Percentiles rank a stretch among this genome's conserved stretches.
These are phyloP conservation scores for Heliconius aoede DNA, from an alignment of 2,888 invertebrate species.

Conservation along the genomic window DNA sequence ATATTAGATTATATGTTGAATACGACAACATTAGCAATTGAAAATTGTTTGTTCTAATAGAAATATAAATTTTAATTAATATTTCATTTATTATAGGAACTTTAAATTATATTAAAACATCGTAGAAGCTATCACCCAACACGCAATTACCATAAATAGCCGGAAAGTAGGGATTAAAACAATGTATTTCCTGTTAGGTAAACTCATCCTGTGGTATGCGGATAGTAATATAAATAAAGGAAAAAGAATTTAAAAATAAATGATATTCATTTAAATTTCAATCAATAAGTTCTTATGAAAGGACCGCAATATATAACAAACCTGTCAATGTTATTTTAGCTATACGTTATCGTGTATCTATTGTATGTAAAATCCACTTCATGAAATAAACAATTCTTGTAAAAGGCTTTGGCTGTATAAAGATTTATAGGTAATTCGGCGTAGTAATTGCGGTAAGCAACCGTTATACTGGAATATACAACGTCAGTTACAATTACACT, in stretches of 20 bases:
- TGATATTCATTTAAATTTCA: background rate
- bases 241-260: too few species aligned
- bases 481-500: slow-evolving; percentile 5
- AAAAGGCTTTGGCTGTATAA: background rate
- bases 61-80: too few species aligned
- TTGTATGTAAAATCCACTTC: slow-evolving; percentile 9
- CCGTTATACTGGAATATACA: slow-evolving; percentile 7
- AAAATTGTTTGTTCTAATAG: background rate
- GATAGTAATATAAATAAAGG: too few species aligned
- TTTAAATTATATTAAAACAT: too few species aligned
- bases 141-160: too few species aligned
- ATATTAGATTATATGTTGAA: background rate
- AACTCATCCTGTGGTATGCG: too few species aligned
- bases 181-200: too few species aligned
- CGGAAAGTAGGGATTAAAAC: too few species aligned
- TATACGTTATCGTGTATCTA: background rate
- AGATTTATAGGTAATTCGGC: slow-evolving; percentile 18
- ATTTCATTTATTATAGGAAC: too few species aligned
- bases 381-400: slow-evolving; percentile 11
- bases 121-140: too few species aligned
- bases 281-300: slow-evolving; percentile 3
- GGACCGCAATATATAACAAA: background rate
- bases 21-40: background rate
- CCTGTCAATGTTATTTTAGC: slow-evolving; percentile 7
- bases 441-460: slow-evolving; percentile 18